phyloP scores from a whole-genome alignment of 1,140 invertebrate species.

The Armadillidium nasatum region DNA sequence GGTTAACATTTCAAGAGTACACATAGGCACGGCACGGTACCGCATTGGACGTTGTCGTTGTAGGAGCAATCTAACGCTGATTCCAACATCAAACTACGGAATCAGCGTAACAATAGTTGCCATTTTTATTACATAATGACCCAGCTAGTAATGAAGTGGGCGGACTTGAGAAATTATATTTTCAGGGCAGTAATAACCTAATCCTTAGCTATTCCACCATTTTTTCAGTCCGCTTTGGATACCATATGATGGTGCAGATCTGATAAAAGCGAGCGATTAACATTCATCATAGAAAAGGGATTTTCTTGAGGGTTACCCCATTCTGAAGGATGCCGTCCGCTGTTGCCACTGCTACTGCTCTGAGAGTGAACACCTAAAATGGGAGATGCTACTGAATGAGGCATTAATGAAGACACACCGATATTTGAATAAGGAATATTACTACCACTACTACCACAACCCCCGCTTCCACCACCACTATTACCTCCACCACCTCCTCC shows the following conservation, averaged over 20 bases:
- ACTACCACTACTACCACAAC: not conserved
- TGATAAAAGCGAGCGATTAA: slow-evolving; percentile 32
- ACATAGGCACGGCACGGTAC: not conserved
- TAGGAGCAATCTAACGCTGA: slow-evolving; percentile 19
- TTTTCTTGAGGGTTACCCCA: slow-evolving; percentile 37
- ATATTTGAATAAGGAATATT: slow-evolving; percentile 28
- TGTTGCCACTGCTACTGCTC: not conserved
- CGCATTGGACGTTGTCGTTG: slow-evolving; percentile 27
- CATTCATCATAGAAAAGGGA: slow-evolving; percentile 30
- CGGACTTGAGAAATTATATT: no score
- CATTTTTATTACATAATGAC: no score
- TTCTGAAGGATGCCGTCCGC: slow-evolving; percentile 29
- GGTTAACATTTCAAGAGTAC: not conserved
- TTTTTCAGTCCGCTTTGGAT: slow-evolving; percentile 37
- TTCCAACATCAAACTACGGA: no score
- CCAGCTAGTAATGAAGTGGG: no score
- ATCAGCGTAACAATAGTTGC: no score
- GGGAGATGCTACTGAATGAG: slow-evolving; percentile 34
- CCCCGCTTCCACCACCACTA: no score
- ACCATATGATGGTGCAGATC: slow-evolving; percentile 40
- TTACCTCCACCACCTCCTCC: no score
- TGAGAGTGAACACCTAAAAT: slow-evolving; percentile 32
- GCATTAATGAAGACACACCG: slow-evolving; percentile 34
- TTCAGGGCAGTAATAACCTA: no score
- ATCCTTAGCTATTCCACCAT: no score